A percentile compares a stretch with the other conserved stretches of the same genome.
Conservation (phyloP, 2,888 invertebrate genomes). For the Hydropsyche betteni region DNA sequence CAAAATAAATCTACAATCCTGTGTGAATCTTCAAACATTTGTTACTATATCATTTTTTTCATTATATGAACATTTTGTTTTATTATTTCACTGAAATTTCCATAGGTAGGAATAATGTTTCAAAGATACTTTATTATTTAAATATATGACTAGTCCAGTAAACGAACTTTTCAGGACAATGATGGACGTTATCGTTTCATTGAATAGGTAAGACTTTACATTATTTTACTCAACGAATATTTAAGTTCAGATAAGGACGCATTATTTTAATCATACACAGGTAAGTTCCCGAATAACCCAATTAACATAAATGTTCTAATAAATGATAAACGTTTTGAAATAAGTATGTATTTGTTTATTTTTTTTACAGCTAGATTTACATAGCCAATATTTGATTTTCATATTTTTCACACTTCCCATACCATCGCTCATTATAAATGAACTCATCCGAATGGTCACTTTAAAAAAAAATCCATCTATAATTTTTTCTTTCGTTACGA, state of each 20-base stretch:
- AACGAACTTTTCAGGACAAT: slow-evolving; percentile 37
- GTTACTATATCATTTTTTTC: slow-evolving; percentile 14
- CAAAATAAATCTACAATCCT: slow-evolving; percentile 44
- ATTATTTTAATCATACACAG: no score
- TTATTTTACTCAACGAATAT: not conserved
- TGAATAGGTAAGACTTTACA: slow-evolving; percentile 10
- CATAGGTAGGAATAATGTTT: slow-evolving; percentile 11
- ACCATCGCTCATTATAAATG: no score
- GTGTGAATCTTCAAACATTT: slow-evolving; percentile 21
- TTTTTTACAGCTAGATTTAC: no score
- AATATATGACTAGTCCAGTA: slow-evolving; percentile 36
- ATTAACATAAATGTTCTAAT: slow-evolving; percentile 43
- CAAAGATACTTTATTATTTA: not conserved
- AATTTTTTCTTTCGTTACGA: not conserved
- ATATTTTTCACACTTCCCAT: no score
- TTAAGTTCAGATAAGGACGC: not conserved
- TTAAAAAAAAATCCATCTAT: not conserved
- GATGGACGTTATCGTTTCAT: not conserved
- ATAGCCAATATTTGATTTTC: no score
- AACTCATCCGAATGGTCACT: not conserved
- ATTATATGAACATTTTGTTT: slow-evolving; percentile 15
- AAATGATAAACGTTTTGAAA: slow-evolving; percentile 26
- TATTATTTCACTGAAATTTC: slow-evolving; percentile 9
- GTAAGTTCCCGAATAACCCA: no score
- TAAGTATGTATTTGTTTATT: not conserved